These are phyloP conservation scores for Chaetorhynchus papuensis DNA, from an alignment of 2,113 vertebrate genomes.

Conservation along the genomic window DNA sequence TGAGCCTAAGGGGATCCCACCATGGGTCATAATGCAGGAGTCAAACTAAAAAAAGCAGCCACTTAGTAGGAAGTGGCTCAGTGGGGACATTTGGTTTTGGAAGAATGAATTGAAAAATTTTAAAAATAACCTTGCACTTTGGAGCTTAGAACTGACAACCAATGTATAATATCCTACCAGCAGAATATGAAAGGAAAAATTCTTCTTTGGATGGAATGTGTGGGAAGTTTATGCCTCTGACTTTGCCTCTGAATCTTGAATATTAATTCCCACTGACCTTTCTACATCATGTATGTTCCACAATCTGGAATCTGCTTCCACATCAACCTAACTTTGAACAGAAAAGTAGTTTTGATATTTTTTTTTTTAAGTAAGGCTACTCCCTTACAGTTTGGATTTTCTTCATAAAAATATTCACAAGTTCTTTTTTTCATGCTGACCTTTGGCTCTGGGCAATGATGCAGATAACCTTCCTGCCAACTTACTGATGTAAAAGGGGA, in stretches of 20 bases:
- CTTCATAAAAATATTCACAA: conserved; percentile 6
- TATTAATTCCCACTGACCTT: conserved; percentile 40
- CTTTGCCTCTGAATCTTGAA: conserved; percentile 39
- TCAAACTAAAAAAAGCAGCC: neutral
- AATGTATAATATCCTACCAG: neutral
- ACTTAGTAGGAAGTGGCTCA: neutral
- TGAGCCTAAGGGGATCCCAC: neutral
- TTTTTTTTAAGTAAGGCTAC: neutral
- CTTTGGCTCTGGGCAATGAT: conserved; percentile 40
- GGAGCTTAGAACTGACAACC: neutral
- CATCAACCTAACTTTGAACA: neutral
- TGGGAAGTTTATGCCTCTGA: conserved; percentile 31
- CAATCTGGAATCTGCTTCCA: conserved; percentile 15
- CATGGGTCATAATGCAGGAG: neutral
- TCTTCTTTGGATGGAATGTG: conserved; percentile 20
- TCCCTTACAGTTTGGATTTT: conserved; percentile 29
- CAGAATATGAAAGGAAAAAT: conserved; percentile 45
- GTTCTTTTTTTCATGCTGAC: conserved; percentile 5
- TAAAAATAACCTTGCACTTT: neutral
- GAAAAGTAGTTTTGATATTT: neutral
- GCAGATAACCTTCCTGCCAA: conserved; percentile 54
- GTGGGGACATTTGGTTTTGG: neutral
- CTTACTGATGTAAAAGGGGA: conserved; percentile 38
- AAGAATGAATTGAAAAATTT: neutral
- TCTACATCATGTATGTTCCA: neutral